phyloP scores from a whole-genome alignment of 53 echinoderm and acorn worm species.

The Mesocentrotus franciscanus region DNA sequence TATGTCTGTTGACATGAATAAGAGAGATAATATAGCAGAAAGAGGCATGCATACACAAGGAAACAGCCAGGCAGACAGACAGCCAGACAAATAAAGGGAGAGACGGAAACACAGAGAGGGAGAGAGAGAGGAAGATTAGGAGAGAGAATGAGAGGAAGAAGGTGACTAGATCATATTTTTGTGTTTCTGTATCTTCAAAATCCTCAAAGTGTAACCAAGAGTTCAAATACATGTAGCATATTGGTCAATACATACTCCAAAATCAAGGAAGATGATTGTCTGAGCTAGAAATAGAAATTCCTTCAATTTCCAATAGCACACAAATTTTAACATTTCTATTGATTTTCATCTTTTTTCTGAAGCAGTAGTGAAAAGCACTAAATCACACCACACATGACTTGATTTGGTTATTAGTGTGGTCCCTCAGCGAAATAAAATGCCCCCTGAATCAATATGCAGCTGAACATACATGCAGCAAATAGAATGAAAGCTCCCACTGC shows the following conservation, averaged over 20 bases:
- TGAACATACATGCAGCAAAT: slow-evolving; percentile 46
- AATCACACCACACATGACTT: slow-evolving; percentile 56
- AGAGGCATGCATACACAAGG: not conserved
- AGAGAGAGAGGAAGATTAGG: not conserved
- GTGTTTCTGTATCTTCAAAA: not conserved
- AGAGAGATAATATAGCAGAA: not conserved
- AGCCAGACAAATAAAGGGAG: not conserved
- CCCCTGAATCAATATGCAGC: slow-evolving; percentile 62
- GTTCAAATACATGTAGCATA: not conserved
- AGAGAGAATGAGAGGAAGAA: not conserved
- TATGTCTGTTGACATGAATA: not conserved
- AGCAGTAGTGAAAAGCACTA: slow-evolving; percentile 13
- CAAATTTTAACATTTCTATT: slow-evolving; percentile 8
- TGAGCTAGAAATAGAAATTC: not conserved
- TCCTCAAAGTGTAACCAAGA: not conserved
- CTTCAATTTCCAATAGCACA: not conserved
- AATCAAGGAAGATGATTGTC: not conserved
- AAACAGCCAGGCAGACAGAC: not conserved
- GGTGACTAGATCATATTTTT: not conserved
- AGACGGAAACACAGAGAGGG: not conserved
- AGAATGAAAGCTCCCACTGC: slow-evolving; percentile 46
- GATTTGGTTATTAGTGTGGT: slow-evolving; percentile 50
- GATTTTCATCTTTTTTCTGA: slow-evolving; percentile 46
- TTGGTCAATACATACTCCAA: slow-evolving; percentile 8
- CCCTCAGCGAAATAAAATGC: slow-evolving; percentile 53